phyloP scores from a whole-genome alignment of 2,113 vertebrate genomes.

The Felis chaus region DNA sequence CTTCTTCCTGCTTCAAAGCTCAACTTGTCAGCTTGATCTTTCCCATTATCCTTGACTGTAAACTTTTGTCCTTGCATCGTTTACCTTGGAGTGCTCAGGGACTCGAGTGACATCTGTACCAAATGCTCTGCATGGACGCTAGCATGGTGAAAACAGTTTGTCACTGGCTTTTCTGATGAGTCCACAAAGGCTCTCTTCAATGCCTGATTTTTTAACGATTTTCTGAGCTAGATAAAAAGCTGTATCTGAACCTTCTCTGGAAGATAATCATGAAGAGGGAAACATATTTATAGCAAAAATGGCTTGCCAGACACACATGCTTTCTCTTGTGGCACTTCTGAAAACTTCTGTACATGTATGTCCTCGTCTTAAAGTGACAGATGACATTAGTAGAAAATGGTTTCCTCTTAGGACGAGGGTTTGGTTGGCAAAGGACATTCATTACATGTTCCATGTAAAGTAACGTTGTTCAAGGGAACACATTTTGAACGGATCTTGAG shows the following conservation, averaged over 20 bases:
- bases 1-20: not conserved
- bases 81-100: conserved; percentile 58
- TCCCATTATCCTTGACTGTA: conserved; percentile 19
- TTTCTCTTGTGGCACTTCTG: conserved; percentile 50
- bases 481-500: not conserved
- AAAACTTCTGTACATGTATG: conserved; percentile 76
- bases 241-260: not conserved
- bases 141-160: conserved; percentile 37
- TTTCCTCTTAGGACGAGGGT: conserved; percentile 52
- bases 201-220: conserved; percentile 17
- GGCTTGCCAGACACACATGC: not conserved
- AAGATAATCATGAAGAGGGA: not conserved
- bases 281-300: not conserved
- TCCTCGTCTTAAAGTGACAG: conserved; percentile 57
- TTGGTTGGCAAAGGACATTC: conserved; percentile 25
- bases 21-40: not conserved
- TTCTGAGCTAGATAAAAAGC: conserved; percentile 19
- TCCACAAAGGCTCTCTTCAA: not conserved
- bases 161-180: not conserved
- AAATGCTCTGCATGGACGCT: conserved; percentile 13
- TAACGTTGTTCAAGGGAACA: not conserved
- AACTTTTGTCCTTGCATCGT: conserved; percentile 80
- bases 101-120: not conserved
- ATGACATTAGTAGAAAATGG: not conserved
- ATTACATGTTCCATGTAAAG: not conserved